Base-by-base conservation (phyloP, 2,797 vertebrate genomes). In the Danio choprae region DNA sequence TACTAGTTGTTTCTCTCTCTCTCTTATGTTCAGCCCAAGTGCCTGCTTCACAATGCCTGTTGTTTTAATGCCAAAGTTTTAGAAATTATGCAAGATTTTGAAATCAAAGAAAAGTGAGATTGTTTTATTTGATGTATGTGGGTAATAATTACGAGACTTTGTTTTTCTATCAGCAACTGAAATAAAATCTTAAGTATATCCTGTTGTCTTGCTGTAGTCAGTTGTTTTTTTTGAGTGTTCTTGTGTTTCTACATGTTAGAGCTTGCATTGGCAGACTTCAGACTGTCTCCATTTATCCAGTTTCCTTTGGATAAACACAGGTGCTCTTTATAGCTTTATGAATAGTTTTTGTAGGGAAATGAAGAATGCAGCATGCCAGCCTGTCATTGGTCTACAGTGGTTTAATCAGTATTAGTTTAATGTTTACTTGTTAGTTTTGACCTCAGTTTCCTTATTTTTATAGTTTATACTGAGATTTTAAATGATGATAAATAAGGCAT, bases 111-210 rank as follows among this genome's bases (percentile, higher is more conserved):
- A 65, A 36, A 46, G 38, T 44, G 16, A 55, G 6, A 9, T 18
- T 60, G n/a, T 82, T 83, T 79, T 63, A 58, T 82, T 81, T 64
- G 41, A 55, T 82, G 29, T 60, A 51, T 82, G 56, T 81, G 60
- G 65, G 65, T 78, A 65, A 76, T 76, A 81, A 83, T 84, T 74
- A 38, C 38, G 7, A 64, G 13, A 36, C 64, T 78, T 85, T 29
- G 80, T 81, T 84, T 84, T 81, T 84, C 75, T 86, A 81, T 76
- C 64, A 72, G 67, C 72, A 70, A 72, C 71, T 81, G 38, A 77
- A 86, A 86, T 86, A 84, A 86, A 84, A 74, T 72, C 81, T 83
- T 40, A 81, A 70, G 36, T 38, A 18, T 72, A 46, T 44, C 0
- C 20, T 12, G 46, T 22, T 77, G 40, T 58, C 15, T 0, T 6